Evolutionary conservation across 2,888 invertebrate species (phyloP).

Genomic region (Pammene aurita): DNA sequence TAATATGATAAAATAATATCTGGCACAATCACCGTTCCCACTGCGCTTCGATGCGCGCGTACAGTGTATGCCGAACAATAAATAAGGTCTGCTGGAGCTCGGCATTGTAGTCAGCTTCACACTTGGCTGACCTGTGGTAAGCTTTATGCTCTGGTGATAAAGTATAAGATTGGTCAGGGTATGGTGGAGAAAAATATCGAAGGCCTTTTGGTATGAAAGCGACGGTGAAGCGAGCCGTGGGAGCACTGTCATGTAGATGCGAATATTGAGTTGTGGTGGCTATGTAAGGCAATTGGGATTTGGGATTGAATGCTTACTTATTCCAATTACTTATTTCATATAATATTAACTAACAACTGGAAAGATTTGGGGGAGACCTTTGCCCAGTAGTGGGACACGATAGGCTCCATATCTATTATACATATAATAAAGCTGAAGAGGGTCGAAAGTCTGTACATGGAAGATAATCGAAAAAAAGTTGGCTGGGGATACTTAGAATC

Average conservation of each 20-base stretch:
- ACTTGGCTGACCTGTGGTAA: neutral
- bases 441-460: too few species aligned
- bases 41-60: slow-evolving; percentile 9
- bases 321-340: too few species aligned
- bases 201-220: neutral
- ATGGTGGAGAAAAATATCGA: neutral
- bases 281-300: too few species aligned
- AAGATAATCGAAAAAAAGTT: too few species aligned
- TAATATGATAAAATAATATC: slow-evolving; percentile 12
- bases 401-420: too few species aligned
- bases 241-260: neutral
- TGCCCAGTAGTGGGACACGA: too few species aligned
- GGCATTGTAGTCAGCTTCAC: slow-evolving; percentile 2
- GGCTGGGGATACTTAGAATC: too few species aligned
- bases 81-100: slow-evolving; percentile 8
- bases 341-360: too few species aligned
- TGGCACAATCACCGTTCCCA: neutral
- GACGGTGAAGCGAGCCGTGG: neutral
- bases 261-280: too few species aligned
- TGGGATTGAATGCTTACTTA: too few species aligned
- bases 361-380: too few species aligned
- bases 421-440: too few species aligned
- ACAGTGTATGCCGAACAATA: slow-evolving; percentile 21
- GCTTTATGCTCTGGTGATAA: neutral
- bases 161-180: neutral